Evolutionary conservation across 1,140 invertebrate species (phyloP).

Genomic region (Cydia amplana): DNA sequence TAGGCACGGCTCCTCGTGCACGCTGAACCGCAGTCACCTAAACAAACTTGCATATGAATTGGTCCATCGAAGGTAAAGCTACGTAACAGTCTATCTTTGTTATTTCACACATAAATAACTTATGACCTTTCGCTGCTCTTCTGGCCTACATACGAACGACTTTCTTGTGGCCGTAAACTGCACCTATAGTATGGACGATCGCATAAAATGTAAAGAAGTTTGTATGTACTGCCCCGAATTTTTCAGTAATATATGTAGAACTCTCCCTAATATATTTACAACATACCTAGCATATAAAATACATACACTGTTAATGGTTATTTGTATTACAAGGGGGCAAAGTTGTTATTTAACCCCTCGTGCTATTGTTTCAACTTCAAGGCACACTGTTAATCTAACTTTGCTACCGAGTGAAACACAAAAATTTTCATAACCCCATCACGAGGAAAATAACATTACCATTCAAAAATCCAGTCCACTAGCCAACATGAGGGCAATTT

Average conservation of each 20-base stretch:
- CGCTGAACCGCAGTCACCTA: constrained; percentile 13
- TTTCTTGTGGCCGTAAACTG: constrained; percentile 25
- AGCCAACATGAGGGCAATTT: too few relatives aligned
- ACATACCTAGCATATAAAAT: too few relatives aligned
- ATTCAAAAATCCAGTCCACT: too few relatives aligned
- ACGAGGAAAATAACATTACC: too few relatives aligned
- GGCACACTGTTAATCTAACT: too few relatives aligned
- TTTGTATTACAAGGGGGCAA: too few relatives aligned
- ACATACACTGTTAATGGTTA: too few relatives aligned
- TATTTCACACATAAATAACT: constrained; percentile 28
- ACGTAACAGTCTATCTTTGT: constrained; percentile 27
- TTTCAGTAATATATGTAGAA: background rate
- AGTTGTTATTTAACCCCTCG: too few relatives aligned
- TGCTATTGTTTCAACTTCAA: too few relatives aligned
- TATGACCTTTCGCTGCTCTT: constrained; percentile 26
- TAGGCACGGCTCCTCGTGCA: constrained; percentile 18
- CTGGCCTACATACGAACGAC: constrained; percentile 23
- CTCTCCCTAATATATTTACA: background rate
- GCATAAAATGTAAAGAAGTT: constrained; percentile 19
- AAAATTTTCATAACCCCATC: too few relatives aligned
- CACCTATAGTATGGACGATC: constrained; percentile 26
- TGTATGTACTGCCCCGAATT: background rate
- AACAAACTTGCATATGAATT: constrained; percentile 31
- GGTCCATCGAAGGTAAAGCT: constrained; percentile 2
- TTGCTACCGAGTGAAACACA: too few relatives aligned